Conservation (phyloP, 2,888 invertebrate species). For the Epinotia brunnichana region DNA sequence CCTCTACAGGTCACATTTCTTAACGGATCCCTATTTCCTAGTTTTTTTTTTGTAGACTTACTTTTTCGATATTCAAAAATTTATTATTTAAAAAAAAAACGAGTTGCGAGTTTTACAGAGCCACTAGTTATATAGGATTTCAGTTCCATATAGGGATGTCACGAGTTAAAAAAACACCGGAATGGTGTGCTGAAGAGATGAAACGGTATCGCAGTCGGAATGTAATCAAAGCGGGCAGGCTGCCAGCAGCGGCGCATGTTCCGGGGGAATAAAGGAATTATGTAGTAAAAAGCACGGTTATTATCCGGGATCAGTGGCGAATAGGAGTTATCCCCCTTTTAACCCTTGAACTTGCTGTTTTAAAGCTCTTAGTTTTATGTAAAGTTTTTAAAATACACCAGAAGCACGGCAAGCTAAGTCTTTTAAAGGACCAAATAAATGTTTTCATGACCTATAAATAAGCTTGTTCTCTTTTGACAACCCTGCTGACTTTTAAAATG, state of each 20-base stretch:
- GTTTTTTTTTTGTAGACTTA: no score
- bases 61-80: no score
- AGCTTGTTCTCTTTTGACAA: no score
- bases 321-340: slow-evolving; percentile 10
- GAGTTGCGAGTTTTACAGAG: no score
- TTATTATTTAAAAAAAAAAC: no score
- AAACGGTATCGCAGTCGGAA: slow-evolving; percentile 27
- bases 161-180: background rate
- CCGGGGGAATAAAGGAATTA: slow-evolving; percentile 22
- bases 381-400: no score
- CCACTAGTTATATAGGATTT: no score
- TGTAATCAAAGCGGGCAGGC: slow-evolving; percentile 35
- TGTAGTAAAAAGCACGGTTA: slow-evolving; percentile 18
- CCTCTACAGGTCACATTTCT: no score
- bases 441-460: no score
- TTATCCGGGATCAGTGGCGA: background rate
- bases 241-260: slow-evolving; percentile 18
- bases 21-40: no score
- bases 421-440: background rate
- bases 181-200: slow-evolving; percentile 1
- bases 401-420: no score
- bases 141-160: background rate
- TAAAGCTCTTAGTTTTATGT: background rate
- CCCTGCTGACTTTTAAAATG: no score
- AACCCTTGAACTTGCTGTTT: background rate